Evolutionary conservation across 2,113 vertebrate species (phyloP).

Genomic region (Setophaga kirtlandii): DNA sequence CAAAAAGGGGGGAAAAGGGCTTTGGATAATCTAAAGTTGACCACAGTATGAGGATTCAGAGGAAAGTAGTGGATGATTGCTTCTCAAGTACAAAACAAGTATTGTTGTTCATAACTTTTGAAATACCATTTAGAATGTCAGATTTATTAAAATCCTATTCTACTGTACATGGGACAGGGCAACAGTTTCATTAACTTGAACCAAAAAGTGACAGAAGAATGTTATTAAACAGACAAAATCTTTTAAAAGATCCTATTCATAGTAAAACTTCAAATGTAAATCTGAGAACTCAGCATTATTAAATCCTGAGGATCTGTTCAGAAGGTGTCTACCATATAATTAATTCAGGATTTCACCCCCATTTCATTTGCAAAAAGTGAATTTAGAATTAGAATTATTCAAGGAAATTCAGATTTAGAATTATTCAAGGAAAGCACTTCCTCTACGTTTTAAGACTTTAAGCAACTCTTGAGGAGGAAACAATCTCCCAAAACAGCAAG

Average conservation of each 20-base stretch:
- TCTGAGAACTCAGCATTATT: not conserved
- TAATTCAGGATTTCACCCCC: not conserved
- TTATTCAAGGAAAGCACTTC: not conserved
- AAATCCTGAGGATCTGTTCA: not conserved
- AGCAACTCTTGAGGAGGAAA: not conserved
- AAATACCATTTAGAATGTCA: not conserved
- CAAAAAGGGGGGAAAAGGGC: not conserved
- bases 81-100: not conserved
- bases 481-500: not conserved
- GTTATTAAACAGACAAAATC: not conserved
- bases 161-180: not conserved
- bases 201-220: not conserved
- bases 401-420: not conserved
- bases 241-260: not conserved
- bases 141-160: not conserved
- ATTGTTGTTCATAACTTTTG: not conserved
- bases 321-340: not conserved
- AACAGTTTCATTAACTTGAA: not conserved
- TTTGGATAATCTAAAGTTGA: not conserved
- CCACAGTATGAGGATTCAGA: not conserved
- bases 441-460: not conserved
- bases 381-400: not conserved
- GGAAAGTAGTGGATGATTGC: not conserved
- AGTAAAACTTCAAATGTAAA: not conserved
- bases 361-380: conserved; percentile 7